phyloP scores from a whole-genome alignment of 2,888 invertebrate genomes.

The Lypha dubia region DNA sequence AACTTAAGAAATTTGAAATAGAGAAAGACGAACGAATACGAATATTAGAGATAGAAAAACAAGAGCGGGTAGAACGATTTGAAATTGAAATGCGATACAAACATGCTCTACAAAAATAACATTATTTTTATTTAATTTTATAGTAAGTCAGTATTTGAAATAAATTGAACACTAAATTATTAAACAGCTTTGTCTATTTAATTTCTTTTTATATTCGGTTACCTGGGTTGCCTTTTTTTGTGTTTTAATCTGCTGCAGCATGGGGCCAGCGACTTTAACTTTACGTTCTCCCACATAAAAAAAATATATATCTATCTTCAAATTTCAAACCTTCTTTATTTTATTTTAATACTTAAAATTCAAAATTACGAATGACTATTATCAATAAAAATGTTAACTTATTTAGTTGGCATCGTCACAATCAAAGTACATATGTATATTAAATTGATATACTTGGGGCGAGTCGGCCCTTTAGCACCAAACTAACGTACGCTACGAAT shows the following conservation, averaged over 20 bases:
- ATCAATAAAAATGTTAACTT: conserved; percentile 10
- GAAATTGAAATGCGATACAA: conserved; percentile 33
- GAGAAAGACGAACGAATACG: conserved; percentile 22
- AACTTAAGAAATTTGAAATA: conserved; percentile 36
- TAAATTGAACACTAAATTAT: conserved; percentile 2
- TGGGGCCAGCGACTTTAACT: no score
- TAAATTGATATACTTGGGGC: no score
- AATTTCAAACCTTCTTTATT: not conserved
- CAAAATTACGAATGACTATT: not conserved
- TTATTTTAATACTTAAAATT: not conserved
- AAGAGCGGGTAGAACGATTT: conserved; percentile 15
- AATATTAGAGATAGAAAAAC: conserved; percentile 38
- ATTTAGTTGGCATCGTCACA: conserved; percentile 2
- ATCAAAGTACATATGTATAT: not conserved
- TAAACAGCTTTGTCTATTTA: no score
- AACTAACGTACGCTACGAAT: no score
- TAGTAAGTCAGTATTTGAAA: not conserved
- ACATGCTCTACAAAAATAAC: conserved; percentile 14
- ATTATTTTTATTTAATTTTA: not conserved
- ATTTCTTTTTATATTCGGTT: no score
- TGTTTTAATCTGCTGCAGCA: no score
- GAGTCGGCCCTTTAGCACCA: no score
- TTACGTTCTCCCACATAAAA: no score
- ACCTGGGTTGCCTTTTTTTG: no score
- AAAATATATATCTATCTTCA: no score